Percentiles rank a stretch among this genome's conserved stretches.
phyloP scores from a whole-genome alignment of 2,113 vertebrate species.

The Antidorcas marsupialis region DNA sequence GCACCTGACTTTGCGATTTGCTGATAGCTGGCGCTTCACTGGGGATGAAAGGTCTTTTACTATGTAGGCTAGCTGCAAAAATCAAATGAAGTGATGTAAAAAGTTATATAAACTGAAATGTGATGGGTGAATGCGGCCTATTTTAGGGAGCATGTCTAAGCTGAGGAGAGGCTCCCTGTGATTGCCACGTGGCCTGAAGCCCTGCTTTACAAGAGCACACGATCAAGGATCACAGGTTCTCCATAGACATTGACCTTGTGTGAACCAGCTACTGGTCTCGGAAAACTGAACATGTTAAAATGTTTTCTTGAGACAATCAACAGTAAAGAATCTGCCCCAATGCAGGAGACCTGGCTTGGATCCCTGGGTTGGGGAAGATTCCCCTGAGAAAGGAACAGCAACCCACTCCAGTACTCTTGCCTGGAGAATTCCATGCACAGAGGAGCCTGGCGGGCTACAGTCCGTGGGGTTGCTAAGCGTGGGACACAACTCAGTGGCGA shows the following conservation, averaged over 20 bases:
- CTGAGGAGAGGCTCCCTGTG: neutral
- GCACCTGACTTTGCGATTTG: neutral
- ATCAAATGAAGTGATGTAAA: neutral
- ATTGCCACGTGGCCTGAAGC: neutral
- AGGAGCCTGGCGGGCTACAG: neutral
- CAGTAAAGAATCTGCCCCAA: neutral
- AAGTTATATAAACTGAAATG: neutral
- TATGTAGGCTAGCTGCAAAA: neutral
- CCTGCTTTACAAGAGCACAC: neutral
- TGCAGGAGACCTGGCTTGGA: neutral
- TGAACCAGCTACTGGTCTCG: neutral
- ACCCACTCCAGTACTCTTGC: neutral
- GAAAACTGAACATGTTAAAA: neutral
- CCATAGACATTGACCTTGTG: neutral
- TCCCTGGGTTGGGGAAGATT: neutral
- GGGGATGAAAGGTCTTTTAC: neutral
- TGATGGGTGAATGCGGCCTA: neutral
- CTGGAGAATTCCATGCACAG: neutral
- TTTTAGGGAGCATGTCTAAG: neutral
- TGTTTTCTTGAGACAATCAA: neutral
- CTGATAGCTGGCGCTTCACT: rapidly evolving
- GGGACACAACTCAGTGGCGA: neutral
- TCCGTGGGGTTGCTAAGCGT: neutral
- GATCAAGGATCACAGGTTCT: neutral
- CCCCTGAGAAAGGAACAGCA: neutral